Conservation (phyloP, 2,797 vertebrate genomes). For the Crax fasciolata region DNA sequence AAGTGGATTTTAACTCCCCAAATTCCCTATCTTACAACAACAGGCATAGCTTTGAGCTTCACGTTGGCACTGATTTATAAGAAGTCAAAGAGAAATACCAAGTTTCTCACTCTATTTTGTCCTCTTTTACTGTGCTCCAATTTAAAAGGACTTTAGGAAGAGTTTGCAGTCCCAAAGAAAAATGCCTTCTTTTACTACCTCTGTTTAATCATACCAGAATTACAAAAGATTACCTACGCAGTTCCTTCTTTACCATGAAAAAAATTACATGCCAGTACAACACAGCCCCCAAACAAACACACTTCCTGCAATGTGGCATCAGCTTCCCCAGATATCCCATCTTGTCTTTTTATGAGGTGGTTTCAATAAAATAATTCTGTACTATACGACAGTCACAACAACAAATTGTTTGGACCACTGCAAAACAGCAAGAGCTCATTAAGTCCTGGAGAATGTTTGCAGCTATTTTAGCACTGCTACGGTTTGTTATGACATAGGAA, state of each 20-base stretch:
- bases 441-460: slow-evolving; percentile 69
- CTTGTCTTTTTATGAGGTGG: slow-evolving; percentile 51
- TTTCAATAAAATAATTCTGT: slow-evolving; percentile 62
- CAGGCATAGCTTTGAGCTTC: neutral
- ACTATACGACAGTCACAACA: slow-evolving; percentile 53
- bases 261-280: neutral
- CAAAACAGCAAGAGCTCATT: slow-evolving; percentile 77
- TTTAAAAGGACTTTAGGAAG: neutral
- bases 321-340: neutral
- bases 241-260: neutral
- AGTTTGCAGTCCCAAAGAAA: neutral
- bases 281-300: neutral
- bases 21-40: neutral
- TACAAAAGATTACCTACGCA: neutral
- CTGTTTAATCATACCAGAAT: neutral
- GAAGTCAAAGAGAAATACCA: rapidly evolving
- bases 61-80: neutral
- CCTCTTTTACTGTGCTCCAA: neutral
- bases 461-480: slow-evolving; percentile 56
- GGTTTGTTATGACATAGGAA: slow-evolving; percentile 71
- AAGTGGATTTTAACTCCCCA: neutral
- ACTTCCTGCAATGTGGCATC: slow-evolving; percentile 31
- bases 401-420: slow-evolving; percentile 61
- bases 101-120: neutral
- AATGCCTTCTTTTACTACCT: neutral